Conservation (phyloP, 1,140 invertebrate species). For the Linepithema humile region DNA sequence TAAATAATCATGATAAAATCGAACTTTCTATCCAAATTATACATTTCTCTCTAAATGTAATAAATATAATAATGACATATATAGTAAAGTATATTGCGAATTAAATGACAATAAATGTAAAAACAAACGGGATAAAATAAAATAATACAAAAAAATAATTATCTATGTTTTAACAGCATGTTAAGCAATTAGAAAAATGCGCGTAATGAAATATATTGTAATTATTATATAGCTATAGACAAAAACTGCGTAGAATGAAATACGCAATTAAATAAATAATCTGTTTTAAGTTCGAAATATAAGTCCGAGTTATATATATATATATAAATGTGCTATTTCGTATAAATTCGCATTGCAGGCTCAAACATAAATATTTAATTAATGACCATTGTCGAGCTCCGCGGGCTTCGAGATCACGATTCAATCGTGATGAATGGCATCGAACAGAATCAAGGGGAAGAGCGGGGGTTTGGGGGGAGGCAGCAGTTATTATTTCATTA, state of each 20-base stretch:
- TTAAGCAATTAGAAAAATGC: too few species aligned
- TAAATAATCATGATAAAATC: too few species aligned
- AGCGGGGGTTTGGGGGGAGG: neutral
- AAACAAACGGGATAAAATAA: too few species aligned
- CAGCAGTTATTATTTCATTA: slow-evolving; percentile 43
- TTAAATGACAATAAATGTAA: too few species aligned
- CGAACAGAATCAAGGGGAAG: neutral
- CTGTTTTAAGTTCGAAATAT: too few species aligned
- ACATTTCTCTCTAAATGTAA: too few species aligned
- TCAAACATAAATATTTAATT: slow-evolving; percentile 34
- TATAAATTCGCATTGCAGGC: neutral
- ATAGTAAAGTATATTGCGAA: too few species aligned
- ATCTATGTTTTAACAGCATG: too few species aligned
- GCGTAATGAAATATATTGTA: neutral
- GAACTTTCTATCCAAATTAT: too few species aligned
- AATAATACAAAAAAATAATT: too few species aligned
- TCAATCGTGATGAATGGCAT: slow-evolving; percentile 4
- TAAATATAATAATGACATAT: too few species aligned
- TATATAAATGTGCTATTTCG: slow-evolving; percentile 4
- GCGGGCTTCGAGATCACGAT: neutral
- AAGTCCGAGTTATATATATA: neutral
- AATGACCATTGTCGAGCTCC: neutral
- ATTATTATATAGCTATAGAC: neutral
- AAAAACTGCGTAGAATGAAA: neutral
- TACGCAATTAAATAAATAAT: neutral